Evolutionary conservation across 2,888 invertebrate genomes (phyloP).

Genomic region (Campoplex nolae): DNA sequence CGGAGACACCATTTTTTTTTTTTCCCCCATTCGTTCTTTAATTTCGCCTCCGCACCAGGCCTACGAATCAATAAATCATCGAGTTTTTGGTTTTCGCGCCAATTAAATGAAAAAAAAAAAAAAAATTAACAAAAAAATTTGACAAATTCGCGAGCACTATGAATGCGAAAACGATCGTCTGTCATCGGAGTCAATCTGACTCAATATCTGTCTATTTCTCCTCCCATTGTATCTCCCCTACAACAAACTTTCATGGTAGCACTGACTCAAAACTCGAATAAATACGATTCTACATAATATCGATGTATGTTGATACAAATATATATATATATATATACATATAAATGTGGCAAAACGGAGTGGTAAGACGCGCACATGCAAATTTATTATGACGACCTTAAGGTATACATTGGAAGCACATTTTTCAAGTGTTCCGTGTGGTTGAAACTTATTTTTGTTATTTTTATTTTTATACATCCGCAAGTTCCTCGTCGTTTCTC

Average conservation of each 20-base stretch:
- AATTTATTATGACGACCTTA: slow-evolving; percentile 40
- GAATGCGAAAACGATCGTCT: slow-evolving; percentile 25
- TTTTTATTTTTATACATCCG: not conserved
- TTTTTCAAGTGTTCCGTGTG: slow-evolving; percentile 41
- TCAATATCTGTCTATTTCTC: not conserved
- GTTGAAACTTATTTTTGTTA: slow-evolving; percentile 31
- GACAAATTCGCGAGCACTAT: not conserved
- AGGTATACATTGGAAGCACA: slow-evolving; percentile 23
- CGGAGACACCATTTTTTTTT: slow-evolving; percentile 2
- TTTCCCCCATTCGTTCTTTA: not conserved
- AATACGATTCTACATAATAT: not conserved
- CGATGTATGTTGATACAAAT: not conserved
- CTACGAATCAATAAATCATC: not conserved
- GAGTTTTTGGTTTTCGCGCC: not conserved
- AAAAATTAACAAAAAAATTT: not conserved
- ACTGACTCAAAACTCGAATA: slow-evolving; percentile 22
- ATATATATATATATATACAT: not conserved
- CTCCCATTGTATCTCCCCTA: not conserved
- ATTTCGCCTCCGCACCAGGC: not conserved
- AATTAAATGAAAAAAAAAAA: not conserved
- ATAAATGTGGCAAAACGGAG: not conserved
- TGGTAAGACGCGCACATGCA: slow-evolving; percentile 49
- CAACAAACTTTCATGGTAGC: slow-evolving; percentile 16
- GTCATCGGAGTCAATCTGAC: slow-evolving; percentile 16
- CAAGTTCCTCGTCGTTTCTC: not conserved